Conservation (phyloP, 2,797 vertebrate genomes). For the Lepilemur septentrionalis region DNA sequence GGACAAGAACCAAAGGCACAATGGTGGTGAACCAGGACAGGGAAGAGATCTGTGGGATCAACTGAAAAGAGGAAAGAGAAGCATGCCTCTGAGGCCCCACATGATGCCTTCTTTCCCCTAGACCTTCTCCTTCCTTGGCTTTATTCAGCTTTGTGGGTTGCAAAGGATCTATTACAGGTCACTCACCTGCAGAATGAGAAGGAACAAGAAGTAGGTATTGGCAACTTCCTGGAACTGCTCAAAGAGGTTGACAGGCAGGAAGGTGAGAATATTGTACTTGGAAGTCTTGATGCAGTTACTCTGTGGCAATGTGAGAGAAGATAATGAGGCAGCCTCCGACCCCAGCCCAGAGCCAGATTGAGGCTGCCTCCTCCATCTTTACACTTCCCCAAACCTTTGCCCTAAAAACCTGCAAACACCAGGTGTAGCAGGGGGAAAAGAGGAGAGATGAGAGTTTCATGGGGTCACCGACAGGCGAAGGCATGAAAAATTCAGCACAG, state of each 20-base stretch:
- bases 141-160: background rate
- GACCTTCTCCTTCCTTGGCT: background rate
- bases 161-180: background rate
- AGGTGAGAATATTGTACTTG: constrained; percentile 96
- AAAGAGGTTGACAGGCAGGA: constrained; percentile 96
- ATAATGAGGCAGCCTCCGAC: background rate
- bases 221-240: constrained; percentile 99
- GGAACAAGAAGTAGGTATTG: constrained; percentile 97
- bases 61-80: constrained; percentile 77
- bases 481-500: background rate
- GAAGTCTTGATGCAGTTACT: constrained; percentile 98
- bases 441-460: background rate
- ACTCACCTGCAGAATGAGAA: constrained; percentile 95
- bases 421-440: background rate
- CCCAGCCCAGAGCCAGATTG: background rate
- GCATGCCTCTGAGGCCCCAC: background rate
- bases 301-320: constrained; percentile 74
- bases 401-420: background rate
- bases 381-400: background rate
- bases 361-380: background rate
- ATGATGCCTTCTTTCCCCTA: accelerated
- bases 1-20: constrained; percentile 98
- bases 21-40: constrained; percentile 99
- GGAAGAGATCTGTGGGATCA: constrained; percentile 97
- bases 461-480: background rate